A percentile compares a stretch with the other conserved stretches of the same genome.
These are phyloP conservation scores for Andrena haemorrhoa DNA, from an alignment of 2,888 invertebrate species.

Conservation along the genomic window DNA sequence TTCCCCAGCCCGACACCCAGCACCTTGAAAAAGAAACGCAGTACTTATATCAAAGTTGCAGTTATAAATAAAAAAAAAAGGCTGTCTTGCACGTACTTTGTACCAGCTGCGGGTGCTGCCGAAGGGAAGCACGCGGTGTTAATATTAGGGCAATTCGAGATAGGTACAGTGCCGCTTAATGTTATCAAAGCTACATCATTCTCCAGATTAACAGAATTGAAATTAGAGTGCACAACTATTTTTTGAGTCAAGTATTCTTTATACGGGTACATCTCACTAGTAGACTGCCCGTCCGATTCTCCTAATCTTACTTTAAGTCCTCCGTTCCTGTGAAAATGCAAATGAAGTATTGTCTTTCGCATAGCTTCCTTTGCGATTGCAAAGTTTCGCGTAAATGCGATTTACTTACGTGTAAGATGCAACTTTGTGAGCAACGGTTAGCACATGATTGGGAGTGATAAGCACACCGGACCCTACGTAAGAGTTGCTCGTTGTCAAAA, in stretches of 20 bases:
- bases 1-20: slow-evolving; percentile 95
- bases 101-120: slow-evolving; percentile 78
- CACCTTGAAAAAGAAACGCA: slow-evolving; percentile 83
- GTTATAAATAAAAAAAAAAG: background rate
- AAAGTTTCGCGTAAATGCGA: background rate
- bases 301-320: slow-evolving; percentile 90
- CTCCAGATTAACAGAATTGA: slow-evolving; percentile 89
- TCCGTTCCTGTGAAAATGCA: slow-evolving; percentile 64
- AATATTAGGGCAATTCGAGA: slow-evolving; percentile 83
- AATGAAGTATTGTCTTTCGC: background rate
- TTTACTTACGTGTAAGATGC: slow-evolving; percentile 77
- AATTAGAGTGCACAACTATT: slow-evolving; percentile 89
- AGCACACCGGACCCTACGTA: slow-evolving; percentile 81
- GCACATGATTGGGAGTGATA: slow-evolving; percentile 83
- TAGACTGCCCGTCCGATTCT: slow-evolving; percentile 90
- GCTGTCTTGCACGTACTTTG: slow-evolving; percentile 61
- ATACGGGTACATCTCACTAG: slow-evolving; percentile 88
- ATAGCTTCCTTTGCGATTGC: too few species aligned
- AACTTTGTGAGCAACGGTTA: slow-evolving; percentile 86
- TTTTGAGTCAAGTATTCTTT: slow-evolving; percentile 87
- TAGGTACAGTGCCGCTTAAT: slow-evolving; percentile 85
- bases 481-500: slow-evolving; percentile 66
- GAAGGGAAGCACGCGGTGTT: slow-evolving; percentile 86
- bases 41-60: background rate
- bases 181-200: slow-evolving; percentile 93